Conservation (phyloP, 2,797 vertebrate species). For the Tokudaia muenninki region DNA sequence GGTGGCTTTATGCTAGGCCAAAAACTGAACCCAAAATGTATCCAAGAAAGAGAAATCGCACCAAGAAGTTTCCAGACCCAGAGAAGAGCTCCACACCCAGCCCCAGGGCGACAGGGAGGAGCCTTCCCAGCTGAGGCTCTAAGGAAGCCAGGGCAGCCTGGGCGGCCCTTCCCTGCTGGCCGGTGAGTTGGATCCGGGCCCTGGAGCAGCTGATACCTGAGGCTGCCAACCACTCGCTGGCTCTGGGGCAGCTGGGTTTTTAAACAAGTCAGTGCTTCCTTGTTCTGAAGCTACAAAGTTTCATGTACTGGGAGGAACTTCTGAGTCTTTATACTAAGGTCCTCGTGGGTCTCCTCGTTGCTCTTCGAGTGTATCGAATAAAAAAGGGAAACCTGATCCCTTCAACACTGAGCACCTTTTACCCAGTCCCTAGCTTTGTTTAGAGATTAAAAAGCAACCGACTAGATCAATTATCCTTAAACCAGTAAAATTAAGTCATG, state of each 20-base stretch:
- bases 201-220: conserved; percentile 56
- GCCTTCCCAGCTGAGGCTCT: conserved; percentile 66
- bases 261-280: conserved; percentile 43
- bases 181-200: conserved; percentile 64
- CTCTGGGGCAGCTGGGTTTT: conserved; percentile 73
- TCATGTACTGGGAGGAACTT: background rate
- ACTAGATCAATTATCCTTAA: conserved; percentile 10
- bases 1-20: conserved; percentile 23
- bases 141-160: conserved; percentile 31
- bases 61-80: conserved; percentile 36
- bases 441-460: conserved; percentile 2
- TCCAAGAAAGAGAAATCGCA: conserved; percentile 52
- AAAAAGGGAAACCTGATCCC: background rate
- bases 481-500: conserved; percentile 21
- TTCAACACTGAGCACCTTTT: background rate
- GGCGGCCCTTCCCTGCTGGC: conserved; percentile 39
- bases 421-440: conserved; percentile 23
- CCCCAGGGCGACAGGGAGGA: conserved; percentile 64
- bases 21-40: background rate
- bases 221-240: conserved; percentile 76
- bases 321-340: background rate
- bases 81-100: background rate
- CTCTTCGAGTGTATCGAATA: background rate
- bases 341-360: background rate
- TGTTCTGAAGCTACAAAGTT: conserved; percentile 18